Evolutionary conservation across 2,888 invertebrate genomes (phyloP).

Genomic region (Caradrina clavipalpis): DNA sequence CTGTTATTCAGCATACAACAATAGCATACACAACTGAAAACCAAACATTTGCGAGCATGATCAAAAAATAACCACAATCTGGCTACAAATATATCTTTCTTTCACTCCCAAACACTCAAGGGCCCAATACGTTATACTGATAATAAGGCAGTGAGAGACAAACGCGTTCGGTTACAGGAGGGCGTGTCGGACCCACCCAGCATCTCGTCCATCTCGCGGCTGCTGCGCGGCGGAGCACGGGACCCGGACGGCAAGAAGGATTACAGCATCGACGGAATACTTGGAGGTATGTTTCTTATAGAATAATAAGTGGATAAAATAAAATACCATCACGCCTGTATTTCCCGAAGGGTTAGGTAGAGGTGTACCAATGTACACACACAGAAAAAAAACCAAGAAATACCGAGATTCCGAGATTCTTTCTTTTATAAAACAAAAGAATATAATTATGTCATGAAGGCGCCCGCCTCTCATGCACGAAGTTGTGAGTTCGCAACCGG

Average conservation of each 20-base stretch:
- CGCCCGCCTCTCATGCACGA: too few species aligned
- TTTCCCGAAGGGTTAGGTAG: too few species aligned
- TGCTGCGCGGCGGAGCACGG: conserved; percentile 95
- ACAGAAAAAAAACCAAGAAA: too few species aligned
- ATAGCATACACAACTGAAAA: background rate
- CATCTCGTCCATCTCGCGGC: conserved; percentile 97
- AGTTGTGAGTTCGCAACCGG: too few species aligned
- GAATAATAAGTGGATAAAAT: background rate
- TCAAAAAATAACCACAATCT: background rate
- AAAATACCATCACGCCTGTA: too few species aligned
- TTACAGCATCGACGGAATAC: conserved; percentile 97
- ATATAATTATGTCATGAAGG: too few species aligned
- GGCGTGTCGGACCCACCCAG: conserved; percentile 98
- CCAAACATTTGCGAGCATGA: background rate
- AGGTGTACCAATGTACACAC: too few species aligned
- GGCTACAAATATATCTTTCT: conserved; percentile 6
- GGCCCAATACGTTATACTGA: conserved; percentile 36
- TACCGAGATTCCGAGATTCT: too few species aligned
- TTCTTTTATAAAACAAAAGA: too few species aligned
- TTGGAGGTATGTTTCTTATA: conserved; percentile 92
- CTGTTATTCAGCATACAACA: too few species aligned
- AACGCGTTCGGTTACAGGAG: conserved; percentile 91
- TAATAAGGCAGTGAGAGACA: conserved; percentile 65
- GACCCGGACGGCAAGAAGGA: conserved; percentile 96
- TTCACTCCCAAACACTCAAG: conserved; percentile 10